These are phyloP conservation scores for Pluvianellus socialis DNA, from an alignment of 2,113 vertebrate species.

Conservation along the genomic window DNA sequence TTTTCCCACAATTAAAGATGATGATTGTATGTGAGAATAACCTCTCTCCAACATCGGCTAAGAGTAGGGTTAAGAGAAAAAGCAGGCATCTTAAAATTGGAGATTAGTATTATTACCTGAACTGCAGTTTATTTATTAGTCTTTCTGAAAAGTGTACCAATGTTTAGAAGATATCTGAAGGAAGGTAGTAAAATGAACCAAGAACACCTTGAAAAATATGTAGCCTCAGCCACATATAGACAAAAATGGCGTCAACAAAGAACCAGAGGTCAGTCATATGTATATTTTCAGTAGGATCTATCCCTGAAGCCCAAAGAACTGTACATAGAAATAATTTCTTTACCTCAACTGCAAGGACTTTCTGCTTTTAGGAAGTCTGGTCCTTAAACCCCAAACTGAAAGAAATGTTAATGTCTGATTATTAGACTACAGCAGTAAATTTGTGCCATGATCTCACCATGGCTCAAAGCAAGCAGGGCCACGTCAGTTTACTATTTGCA, in stretches of 20 bases:
- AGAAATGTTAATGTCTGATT: background rate
- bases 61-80: background rate
- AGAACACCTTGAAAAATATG: too few relatives aligned
- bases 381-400: background rate
- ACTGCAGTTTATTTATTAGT: background rate
- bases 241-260: too few relatives aligned
- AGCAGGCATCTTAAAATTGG: background rate
- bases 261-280: too few relatives aligned
- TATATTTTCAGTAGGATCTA: too few relatives aligned
- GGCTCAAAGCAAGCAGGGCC: background rate
- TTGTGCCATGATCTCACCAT: background rate
- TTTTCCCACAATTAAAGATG: background rate
- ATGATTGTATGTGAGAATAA: background rate
- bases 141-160: background rate
- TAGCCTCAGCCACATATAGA: too few relatives aligned
- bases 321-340: constrained; percentile 16
- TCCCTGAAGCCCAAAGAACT: background rate
- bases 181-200: too few relatives aligned
- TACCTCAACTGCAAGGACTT: background rate
- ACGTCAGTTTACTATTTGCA: background rate
- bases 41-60: background rate
- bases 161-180: background rate
- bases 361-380: background rate
- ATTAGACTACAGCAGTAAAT: background rate
- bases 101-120: background rate